phyloP scores from a whole-genome alignment of 2,797 vertebrate genomes.

The Amblyopsis hoosieri region DNA sequence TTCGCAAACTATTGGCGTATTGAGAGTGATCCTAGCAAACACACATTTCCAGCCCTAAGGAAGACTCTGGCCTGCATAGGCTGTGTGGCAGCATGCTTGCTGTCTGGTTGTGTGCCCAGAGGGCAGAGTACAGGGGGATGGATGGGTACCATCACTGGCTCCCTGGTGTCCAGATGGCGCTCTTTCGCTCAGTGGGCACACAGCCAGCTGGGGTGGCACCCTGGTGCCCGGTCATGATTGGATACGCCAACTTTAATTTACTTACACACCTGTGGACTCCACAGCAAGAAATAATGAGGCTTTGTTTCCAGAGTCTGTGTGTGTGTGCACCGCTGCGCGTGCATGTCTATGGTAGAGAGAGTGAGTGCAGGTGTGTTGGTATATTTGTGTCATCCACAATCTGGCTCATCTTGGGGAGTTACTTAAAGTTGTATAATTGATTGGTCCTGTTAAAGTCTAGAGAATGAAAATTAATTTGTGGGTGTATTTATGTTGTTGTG shows the following conservation, averaged over 20 bases:
- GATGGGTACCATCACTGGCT: constrained; percentile 52
- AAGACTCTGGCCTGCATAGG: too few relatives aligned
- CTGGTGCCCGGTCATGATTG: constrained; percentile 55
- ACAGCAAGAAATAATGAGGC: constrained; percentile 30
- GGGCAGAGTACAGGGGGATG: constrained; percentile 52
- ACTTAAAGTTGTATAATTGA: constrained; percentile 1
- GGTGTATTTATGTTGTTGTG: not conserved
- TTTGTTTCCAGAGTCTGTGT: constrained; percentile 23
- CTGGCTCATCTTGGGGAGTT: not conserved
- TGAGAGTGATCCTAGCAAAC: not conserved
- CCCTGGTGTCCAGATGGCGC: constrained; percentile 65
- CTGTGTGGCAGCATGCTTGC: not conserved
- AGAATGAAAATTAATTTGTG: not conserved
- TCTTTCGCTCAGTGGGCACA: constrained; percentile 48
- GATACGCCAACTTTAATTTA: constrained; percentile 55
- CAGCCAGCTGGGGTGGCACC: constrained; percentile 58
- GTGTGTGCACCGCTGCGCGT: not conserved
- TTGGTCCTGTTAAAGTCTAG: not conserved
- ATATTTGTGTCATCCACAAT: constrained; percentile 4
- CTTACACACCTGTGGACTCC: constrained; percentile 61
- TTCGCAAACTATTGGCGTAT: not conserved
- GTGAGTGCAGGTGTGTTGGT: not conserved
- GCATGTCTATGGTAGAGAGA: not conserved
- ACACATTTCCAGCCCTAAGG: not conserved
- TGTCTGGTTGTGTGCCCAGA: constrained; percentile 58